phyloP scores from a whole-genome alignment of 1,140 invertebrate species.

The Cydia strobilella region DNA sequence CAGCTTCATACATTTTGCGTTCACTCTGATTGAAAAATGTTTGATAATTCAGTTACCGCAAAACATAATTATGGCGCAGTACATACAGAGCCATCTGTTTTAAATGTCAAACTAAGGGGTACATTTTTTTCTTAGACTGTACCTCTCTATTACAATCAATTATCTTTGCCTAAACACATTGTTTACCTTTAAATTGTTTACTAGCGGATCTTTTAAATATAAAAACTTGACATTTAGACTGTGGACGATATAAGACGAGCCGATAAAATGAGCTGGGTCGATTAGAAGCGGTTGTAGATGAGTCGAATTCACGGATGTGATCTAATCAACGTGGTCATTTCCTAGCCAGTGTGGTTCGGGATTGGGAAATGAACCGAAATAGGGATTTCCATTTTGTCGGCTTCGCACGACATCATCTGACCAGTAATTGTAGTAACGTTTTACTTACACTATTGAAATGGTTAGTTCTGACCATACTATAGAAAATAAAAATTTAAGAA shows the following conservation, averaged over 20 bases:
- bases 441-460: not conserved
- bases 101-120: no score
- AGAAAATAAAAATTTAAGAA: no score
- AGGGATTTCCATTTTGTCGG: not conserved
- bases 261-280: not conserved
- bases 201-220: not conserved
- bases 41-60: no score
- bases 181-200: no score
- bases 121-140: no score
- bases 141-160: no score
- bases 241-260: not conserved
- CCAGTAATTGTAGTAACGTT: not conserved
- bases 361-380: conserved; percentile 4
- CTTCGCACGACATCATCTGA: not conserved
- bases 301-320: not conserved
- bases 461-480: not conserved
- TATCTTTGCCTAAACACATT: no score
- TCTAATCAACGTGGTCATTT: conserved; percentile 7
- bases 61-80: no score
- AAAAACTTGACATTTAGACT: not conserved
- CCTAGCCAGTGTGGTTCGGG: not conserved
- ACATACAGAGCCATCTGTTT: no score
- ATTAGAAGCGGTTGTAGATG: not conserved
- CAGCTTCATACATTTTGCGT: no score
- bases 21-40: no score